Conservation (phyloP, 2,888 invertebrate species). For the Trypoxylon attenuatum region DNA sequence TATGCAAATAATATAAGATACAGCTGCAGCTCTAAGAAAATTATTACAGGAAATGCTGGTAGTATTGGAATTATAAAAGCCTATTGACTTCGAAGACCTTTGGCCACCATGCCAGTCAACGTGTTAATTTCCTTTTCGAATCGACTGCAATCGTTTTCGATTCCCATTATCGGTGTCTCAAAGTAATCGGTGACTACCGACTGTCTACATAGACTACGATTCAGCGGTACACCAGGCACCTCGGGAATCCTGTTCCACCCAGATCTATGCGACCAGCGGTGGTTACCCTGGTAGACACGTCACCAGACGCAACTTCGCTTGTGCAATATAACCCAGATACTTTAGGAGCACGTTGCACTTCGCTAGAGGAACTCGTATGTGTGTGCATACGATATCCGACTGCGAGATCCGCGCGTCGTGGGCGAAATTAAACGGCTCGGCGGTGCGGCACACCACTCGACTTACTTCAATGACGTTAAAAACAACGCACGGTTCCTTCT, state of each 20-base stretch:
- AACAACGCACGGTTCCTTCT: not conserved
- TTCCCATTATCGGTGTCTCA: conserved; percentile 51
- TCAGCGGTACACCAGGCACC: not conserved
- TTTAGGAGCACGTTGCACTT: conserved; percentile 49
- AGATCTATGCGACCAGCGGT: conserved; percentile 24
- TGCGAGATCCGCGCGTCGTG: too few relatives aligned
- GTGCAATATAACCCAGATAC: conserved; percentile 62
- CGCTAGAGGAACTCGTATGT: conserved; percentile 19
- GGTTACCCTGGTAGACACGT: conserved; percentile 51
- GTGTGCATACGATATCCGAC: conserved; percentile 1
- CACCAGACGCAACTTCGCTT: conserved; percentile 57
- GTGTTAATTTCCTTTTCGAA: too few relatives aligned
- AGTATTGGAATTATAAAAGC: too few relatives aligned
- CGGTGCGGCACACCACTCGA: not conserved
- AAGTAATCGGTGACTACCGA: conserved; percentile 39
- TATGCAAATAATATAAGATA: too few relatives aligned
- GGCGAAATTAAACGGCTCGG: not conserved
- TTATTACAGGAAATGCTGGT: too few relatives aligned
- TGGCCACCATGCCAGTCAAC: too few relatives aligned
- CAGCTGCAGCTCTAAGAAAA: too few relatives aligned
- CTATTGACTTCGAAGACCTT: too few relatives aligned
- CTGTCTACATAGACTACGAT: conserved; percentile 4
- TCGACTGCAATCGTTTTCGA: conserved; percentile 62
- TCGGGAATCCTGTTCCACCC: conserved; percentile 51
- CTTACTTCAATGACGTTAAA: not conserved